phyloP scores from a whole-genome alignment of 2,113 vertebrate genomes.

The Chroicocephalus ridibundus region DNA sequence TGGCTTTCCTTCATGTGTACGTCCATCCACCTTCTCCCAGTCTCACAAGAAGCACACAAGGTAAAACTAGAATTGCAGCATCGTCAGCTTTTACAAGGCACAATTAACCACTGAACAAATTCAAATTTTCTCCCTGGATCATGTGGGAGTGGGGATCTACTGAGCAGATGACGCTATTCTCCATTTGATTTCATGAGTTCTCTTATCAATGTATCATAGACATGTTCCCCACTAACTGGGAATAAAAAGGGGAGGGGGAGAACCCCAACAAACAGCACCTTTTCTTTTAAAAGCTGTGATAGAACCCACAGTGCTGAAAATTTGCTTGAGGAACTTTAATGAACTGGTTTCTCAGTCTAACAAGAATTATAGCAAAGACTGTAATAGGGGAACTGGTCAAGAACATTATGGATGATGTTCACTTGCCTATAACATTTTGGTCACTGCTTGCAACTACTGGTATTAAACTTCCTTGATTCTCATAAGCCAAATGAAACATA shows the following conservation, averaged over 20 bases:
- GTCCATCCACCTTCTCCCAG: not conserved
- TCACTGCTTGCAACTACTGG: slow-evolving; percentile 9
- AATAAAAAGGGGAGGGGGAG: not conserved
- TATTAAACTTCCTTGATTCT: slow-evolving; percentile 70
- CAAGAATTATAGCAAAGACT: not conserved
- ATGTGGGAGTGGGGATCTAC: not conserved
- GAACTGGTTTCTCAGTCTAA: not conserved
- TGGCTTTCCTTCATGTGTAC: rapidly evolving
- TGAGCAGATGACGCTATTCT: not conserved
- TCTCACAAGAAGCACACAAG: not conserved
- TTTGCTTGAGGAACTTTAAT: not conserved
- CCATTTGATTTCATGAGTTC: not conserved
- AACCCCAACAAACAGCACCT: not conserved
- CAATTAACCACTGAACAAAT: not conserved
- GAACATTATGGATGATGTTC: not conserved
- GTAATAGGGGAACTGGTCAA: not conserved
- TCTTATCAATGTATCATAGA: not conserved
- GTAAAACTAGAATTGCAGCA: not conserved
- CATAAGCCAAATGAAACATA: not conserved
- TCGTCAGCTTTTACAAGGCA: not conserved
- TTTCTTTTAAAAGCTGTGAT: not conserved
- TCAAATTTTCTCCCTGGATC: not conserved
- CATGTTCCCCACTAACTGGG: not conserved
- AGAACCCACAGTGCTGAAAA: slow-evolving; percentile 54
- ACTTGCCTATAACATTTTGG: not conserved